Evolutionary conservation across 2,888 invertebrate species (phyloP).

Genomic region (Drosophila pegasa): DNA sequence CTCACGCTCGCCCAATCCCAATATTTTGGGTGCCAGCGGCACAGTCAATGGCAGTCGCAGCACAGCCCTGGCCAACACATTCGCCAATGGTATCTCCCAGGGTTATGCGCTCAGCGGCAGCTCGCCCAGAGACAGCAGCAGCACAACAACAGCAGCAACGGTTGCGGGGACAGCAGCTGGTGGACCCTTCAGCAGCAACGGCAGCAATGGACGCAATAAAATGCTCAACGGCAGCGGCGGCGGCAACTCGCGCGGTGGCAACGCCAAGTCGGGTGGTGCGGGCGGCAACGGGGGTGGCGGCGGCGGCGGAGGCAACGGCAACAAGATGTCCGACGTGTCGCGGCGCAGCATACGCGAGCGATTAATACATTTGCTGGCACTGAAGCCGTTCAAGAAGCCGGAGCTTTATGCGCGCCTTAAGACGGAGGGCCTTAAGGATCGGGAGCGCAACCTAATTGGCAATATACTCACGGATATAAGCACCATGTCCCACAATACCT

Average conservation of each 20-base stretch:
- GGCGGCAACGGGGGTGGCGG: constrained; percentile 36
- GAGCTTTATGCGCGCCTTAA: constrained; percentile 93
- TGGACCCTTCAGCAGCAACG: constrained; percentile 12
- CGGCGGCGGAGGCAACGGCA: constrained; percentile 35
- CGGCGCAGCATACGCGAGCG: constrained; percentile 91
- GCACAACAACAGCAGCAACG: constrained; percentile 30
- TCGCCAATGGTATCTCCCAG: constrained; percentile 81
- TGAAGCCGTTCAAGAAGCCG: constrained; percentile 96
- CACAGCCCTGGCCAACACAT: constrained; percentile 78
- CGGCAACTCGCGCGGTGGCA: constrained; percentile 57
- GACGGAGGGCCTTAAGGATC: constrained; percentile 94
- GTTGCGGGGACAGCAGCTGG: constrained; percentile 14
- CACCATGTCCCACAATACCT: constrained; percentile 92
- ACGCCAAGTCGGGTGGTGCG: constrained; percentile 48
- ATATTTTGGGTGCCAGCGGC: constrained; percentile 77
- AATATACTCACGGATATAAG: constrained; percentile 93
- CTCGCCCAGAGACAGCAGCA: constrained; percentile 58
- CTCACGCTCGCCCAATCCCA: constrained; percentile 82
- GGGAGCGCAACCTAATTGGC: constrained; percentile 91
- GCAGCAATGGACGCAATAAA: constrained; percentile 59
- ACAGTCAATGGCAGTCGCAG: constrained; percentile 67
- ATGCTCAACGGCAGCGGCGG: constrained; percentile 56
- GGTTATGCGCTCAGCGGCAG: constrained; percentile 75
- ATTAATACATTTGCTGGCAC: constrained; percentile 96
- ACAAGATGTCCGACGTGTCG: constrained; percentile 83